A percentile compares a stretch with the other conserved stretches of the same genome.
Conservation (phyloP, 2,888 invertebrate species). For the Orthosia cruda region DNA sequence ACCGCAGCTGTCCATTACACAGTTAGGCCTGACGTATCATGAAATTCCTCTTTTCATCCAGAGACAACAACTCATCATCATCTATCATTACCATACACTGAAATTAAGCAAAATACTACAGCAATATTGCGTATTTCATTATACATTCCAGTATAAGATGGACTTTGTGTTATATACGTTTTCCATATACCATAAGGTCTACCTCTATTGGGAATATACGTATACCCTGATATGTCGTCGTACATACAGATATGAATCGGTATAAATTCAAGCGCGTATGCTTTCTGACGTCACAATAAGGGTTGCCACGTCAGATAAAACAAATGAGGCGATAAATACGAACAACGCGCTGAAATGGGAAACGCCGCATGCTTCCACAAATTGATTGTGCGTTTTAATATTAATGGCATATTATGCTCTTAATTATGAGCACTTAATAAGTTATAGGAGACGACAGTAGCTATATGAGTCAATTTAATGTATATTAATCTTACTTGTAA, state of each 20-base stretch:
- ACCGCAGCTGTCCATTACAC: neutral
- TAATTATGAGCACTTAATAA: constrained; percentile 16
- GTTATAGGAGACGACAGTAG: neutral
- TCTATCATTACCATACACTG: constrained; percentile 22
- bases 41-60: constrained; percentile 10
- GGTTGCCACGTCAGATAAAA: constrained; percentile 66
- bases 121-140: constrained; percentile 20
- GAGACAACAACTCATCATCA: constrained; percentile 21
- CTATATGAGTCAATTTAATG: too few species aligned
- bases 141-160: constrained; percentile 5
- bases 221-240: neutral
- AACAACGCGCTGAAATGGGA: constrained; percentile 65
- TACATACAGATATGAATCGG: constrained; percentile 51
- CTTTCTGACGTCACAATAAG: constrained; percentile 68
- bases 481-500: too few species aligned
- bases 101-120: constrained; percentile 21
- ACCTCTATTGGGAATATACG: neutral
- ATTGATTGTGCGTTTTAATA: constrained; percentile 70
- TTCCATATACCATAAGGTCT: neutral
- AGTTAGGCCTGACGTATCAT: neutral
- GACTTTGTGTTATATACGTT: neutral
- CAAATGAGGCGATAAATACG: constrained; percentile 75
- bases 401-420: constrained; percentile 50
- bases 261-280: constrained; percentile 64
- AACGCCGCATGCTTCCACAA: constrained; percentile 69